Conservation (phyloP, 2,797 vertebrate genomes). For the Lepus townsendii region DNA sequence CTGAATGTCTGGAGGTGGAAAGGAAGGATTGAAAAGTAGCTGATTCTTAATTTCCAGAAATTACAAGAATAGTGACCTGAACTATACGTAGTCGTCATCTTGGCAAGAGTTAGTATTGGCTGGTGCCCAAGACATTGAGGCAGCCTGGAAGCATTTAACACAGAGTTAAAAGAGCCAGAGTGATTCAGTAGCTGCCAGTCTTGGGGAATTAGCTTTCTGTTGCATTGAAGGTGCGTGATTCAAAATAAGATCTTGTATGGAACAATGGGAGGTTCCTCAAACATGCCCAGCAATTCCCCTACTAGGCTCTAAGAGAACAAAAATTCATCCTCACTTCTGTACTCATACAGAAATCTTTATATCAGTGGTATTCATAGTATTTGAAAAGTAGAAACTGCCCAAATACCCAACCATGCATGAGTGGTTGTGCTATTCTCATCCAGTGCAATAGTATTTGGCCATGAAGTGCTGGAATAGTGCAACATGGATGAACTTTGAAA, state of each 20-base stretch:
- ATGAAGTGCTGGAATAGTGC: accelerated
- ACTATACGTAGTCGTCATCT: background rate
- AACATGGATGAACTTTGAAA: background rate
- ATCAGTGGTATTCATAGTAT: background rate
- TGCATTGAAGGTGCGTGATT: background rate
- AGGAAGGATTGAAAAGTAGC: background rate
- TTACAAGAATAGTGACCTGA: background rate
- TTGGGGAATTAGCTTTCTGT: background rate
- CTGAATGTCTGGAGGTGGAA: background rate
- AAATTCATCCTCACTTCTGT: background rate
- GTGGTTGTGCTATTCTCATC: background rate
- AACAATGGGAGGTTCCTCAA: background rate
- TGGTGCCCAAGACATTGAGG: too few species aligned
- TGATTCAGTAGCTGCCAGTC: background rate
- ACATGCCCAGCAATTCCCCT: background rate
- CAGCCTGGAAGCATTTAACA: background rate
- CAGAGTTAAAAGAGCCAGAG: background rate
- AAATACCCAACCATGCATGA: background rate
- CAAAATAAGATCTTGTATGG: background rate
- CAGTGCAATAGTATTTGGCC: background rate
- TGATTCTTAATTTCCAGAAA: background rate
- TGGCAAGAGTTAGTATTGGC: background rate
- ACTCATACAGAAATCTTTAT: background rate
- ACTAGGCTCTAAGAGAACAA: background rate
- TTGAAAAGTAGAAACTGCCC: background rate